phyloP scores from a whole-genome alignment of 2,113 vertebrate genomes.

The Hyaena hyaena region DNA sequence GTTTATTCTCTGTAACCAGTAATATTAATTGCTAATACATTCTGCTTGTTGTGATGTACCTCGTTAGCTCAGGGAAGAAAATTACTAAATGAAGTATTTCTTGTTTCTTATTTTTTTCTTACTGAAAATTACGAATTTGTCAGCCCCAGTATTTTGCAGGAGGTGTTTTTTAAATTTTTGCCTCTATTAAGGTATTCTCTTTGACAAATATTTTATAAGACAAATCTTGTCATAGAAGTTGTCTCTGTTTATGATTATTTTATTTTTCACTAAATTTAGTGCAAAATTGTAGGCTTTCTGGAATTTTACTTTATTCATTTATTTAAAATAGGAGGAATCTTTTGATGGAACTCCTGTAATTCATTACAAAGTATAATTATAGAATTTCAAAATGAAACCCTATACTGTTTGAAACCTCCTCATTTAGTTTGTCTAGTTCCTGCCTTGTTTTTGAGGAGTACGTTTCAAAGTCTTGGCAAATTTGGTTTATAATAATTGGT shows the following conservation, averaged over 20 bases:
- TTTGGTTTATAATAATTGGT: constrained; percentile 17
- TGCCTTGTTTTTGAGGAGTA: constrained; percentile 28
- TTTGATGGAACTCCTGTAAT: not conserved
- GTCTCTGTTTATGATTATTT: not conserved
- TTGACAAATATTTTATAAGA: constrained; percentile 2
- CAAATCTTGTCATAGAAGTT: not conserved
- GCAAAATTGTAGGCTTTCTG: not conserved
- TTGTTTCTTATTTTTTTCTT: constrained; percentile 14
- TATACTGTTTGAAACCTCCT: not conserved
- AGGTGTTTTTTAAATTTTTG: not conserved
- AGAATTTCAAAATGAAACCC: constrained; percentile 36
- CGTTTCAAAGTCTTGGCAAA: not conserved
- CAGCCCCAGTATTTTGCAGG: not conserved
- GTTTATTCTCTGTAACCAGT: not conserved
- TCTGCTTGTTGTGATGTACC: not conserved
- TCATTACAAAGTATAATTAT: constrained; percentile 25
- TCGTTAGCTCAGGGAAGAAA: not conserved
- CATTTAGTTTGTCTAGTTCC: constrained; percentile 11
- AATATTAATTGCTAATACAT: not conserved
- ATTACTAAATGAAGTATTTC: constrained; percentile 6
- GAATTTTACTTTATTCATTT: constrained; percentile 1
- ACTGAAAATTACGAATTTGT: constrained; percentile 12
- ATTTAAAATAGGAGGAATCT: constrained; percentile 22
- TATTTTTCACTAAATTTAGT: not conserved
- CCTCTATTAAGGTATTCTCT: not conserved